Evolutionary conservation across 2,113 vertebrate genomes (phyloP).

Genomic region (Myrmecobius fasciatus): DNA sequence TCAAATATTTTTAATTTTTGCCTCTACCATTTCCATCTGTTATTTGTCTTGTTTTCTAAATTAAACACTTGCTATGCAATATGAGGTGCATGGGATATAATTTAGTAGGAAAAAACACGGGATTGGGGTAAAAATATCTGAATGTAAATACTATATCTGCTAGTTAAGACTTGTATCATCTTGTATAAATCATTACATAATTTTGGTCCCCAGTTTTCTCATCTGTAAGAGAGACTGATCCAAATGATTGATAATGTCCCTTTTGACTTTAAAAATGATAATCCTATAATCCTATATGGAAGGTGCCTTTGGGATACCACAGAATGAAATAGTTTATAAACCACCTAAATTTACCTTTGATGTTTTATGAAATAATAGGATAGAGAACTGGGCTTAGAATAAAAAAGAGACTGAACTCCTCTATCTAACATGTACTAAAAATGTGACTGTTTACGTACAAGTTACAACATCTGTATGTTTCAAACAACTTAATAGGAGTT

Average conservation of each 20-base stretch:
- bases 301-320: not conserved
- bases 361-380: not conserved
- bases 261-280: not conserved
- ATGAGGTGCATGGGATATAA: not conserved
- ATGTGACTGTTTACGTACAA: not conserved
- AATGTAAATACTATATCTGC: not conserved
- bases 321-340: not conserved
- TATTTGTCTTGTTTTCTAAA: not conserved
- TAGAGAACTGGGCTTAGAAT: not conserved
- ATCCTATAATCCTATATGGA: not conserved
- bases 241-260: not conserved
- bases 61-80: not conserved
- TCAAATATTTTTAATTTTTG: conserved; percentile 31
- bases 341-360: not conserved
- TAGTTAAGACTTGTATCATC: not conserved
- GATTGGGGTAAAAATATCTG: not conserved
- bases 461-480: not conserved
- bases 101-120: not conserved
- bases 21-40: not conserved
- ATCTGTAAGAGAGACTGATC: not conserved
- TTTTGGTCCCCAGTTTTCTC: not conserved
- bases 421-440: not conserved
- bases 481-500: not conserved
- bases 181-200: not conserved
- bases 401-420: not conserved